Conservation (phyloP, 37 sponge, comb jelly and placozoan genomes). For the Chondrilla cf. caribensis region DNA sequence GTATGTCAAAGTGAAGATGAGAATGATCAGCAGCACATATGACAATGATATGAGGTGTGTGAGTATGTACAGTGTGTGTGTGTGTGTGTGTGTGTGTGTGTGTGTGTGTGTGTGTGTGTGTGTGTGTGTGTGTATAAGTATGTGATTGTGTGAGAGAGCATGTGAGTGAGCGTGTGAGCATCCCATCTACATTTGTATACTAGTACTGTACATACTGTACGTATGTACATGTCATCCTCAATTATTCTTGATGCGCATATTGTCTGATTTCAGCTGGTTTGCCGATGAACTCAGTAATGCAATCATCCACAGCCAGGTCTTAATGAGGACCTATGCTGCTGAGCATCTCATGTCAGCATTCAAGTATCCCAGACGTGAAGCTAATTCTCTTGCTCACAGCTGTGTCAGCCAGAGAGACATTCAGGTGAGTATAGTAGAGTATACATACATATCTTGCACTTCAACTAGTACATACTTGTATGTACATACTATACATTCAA, state of each 20-base stretch:
- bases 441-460: not conserved
- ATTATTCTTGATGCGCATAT: too few relatives aligned
- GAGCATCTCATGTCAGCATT: conserved; percentile 17
- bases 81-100: too few relatives aligned
- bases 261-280: too few relatives aligned
- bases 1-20: conserved; percentile 79
- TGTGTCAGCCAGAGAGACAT: conserved; percentile 75
- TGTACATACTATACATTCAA: not conserved
- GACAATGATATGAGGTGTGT: too few relatives aligned
- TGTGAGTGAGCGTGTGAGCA: too few relatives aligned
- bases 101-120: too few relatives aligned
- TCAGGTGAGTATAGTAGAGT: conserved; percentile 22
- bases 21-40: conserved; percentile 52
- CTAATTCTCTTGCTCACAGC: conserved; percentile 44
- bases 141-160: too few relatives aligned
- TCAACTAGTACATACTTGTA: not conserved
- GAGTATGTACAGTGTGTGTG: too few relatives aligned
- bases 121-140: too few relatives aligned
- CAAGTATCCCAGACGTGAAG: not conserved
- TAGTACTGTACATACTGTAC: too few relatives aligned
- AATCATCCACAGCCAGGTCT: conserved; percentile 27
- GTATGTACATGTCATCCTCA: too few relatives aligned
- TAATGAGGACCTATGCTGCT: conserved; percentile 43
- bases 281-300: conserved; percentile 12
- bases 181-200: too few relatives aligned